Evolutionary conservation across 2,888 invertebrate species (phyloP).

Genomic region (Perizoma affinitatum): DNA sequence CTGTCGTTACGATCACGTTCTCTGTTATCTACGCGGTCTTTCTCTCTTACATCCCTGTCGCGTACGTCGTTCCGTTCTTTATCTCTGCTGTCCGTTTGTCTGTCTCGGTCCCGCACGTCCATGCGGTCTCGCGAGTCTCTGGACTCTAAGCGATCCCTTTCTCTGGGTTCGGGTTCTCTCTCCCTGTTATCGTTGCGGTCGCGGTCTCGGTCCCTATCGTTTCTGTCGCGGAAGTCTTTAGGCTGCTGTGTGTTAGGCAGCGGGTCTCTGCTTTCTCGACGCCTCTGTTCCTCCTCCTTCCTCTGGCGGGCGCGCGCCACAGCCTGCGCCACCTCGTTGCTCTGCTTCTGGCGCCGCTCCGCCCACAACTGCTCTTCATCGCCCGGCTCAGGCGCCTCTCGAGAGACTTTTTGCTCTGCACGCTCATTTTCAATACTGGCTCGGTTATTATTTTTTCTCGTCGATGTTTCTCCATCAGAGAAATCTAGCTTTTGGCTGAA

Average conservation of each 20-base stretch:
- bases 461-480: conserved; percentile 92
- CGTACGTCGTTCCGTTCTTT: conserved; percentile 45
- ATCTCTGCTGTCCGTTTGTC: conserved; percentile 35
- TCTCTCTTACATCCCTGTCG: conserved; percentile 43
- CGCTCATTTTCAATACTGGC: conserved; percentile 67
- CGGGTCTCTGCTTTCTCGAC: conserved; percentile 73
- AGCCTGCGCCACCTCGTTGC: conserved; percentile 89
- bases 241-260: conserved; percentile 53
- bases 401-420: conserved; percentile 59
- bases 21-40: conserved; percentile 44
- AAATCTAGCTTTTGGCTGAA: conserved; percentile 94
- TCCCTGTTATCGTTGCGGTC: conserved; percentile 66
- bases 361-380: conserved; percentile 86
- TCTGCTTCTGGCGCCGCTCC: conserved; percentile 87
- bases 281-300: conserved; percentile 94
- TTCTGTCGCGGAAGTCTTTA: conserved; percentile 60
- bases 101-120: conserved; percentile 47
- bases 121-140: conserved; percentile 54
- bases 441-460: conserved; percentile 63
- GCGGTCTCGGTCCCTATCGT: conserved; percentile 59
- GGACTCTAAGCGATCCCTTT: conserved; percentile 51
- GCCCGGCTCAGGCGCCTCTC: conserved; percentile 58
- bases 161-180: conserved; percentile 55
- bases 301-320: conserved; percentile 93
- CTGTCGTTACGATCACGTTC: conserved; percentile 45